Evolutionary conservation across 2,797 vertebrate genomes (phyloP).

Genomic region (Falco peregrinus): DNA sequence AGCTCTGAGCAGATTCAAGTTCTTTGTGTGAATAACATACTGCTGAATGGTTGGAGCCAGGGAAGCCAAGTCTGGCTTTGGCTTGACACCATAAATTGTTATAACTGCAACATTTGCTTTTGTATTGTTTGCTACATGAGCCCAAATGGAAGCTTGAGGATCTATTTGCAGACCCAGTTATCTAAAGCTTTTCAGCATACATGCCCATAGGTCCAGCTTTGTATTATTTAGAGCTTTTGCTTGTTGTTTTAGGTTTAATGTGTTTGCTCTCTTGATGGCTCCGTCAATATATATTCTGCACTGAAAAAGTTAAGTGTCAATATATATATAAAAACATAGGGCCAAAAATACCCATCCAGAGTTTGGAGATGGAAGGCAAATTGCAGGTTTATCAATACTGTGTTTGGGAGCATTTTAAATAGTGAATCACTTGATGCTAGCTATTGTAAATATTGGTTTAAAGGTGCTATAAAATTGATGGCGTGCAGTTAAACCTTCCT

Average conservation of each 20-base stretch:
- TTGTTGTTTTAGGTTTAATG: conserved; percentile 57
- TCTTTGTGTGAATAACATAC: not conserved
- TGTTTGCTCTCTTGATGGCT: conserved; percentile 55
- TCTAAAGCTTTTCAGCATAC: conserved; percentile 1
- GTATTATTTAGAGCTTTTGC: conserved; percentile 45
- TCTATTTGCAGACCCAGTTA: not conserved
- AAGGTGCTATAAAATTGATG: conserved; percentile 45
- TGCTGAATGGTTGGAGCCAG: not conserved
- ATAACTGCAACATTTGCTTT: not conserved
- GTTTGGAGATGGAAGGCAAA: conserved; percentile 35
- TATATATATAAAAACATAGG: not conserved
- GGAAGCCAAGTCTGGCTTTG: not conserved
- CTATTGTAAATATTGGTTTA: conserved; percentile 60
- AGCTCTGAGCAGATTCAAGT: not conserved
- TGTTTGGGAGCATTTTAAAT: conserved; percentile 45
- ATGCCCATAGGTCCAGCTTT: not conserved
- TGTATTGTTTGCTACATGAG: not conserved
- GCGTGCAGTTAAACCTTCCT: conserved; percentile 40
- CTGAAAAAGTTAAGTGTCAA: conserved; percentile 49
- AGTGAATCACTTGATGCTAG: conserved; percentile 34
- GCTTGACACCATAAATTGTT: not conserved
- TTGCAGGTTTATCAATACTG: conserved; percentile 48
- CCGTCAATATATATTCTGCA: not conserved
- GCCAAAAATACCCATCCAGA: conserved; percentile 13
- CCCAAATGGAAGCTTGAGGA: not conserved